Conservation (phyloP, 2,797 vertebrate species). For the Pangasius djambal region DNA sequence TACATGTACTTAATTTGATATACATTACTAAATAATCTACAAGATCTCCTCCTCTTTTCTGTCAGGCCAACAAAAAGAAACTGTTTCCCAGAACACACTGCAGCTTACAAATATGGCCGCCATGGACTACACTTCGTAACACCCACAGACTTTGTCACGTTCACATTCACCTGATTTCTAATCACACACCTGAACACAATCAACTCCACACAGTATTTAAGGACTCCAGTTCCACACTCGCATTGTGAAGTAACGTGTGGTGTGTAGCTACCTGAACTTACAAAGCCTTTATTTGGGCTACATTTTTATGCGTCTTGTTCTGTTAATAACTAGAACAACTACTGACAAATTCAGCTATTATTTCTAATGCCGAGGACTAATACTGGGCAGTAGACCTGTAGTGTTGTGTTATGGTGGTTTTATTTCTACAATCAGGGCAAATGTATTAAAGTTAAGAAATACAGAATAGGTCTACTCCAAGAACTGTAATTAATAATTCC, state of each 20-base stretch:
- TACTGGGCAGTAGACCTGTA: background rate
- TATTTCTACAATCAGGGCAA: background rate
- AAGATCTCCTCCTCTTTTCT: background rate
- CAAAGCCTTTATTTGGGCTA: too few relatives aligned
- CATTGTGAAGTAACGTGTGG: too few relatives aligned
- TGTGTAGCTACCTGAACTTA: too few relatives aligned
- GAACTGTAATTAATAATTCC: background rate
- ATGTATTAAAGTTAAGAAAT: background rate
- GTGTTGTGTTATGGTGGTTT: background rate
- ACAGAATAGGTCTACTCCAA: background rate
- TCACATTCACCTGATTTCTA: too few relatives aligned
- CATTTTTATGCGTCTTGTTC: background rate
- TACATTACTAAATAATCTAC: background rate
- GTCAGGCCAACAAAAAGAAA: too few relatives aligned
- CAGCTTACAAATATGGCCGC: too few relatives aligned
- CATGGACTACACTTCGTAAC: too few relatives aligned
- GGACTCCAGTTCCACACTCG: too few relatives aligned
- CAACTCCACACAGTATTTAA: too few relatives aligned
- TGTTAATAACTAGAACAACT: background rate
- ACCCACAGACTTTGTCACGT: too few relatives aligned
- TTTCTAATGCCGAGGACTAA: background rate
- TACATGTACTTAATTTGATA: background rate
- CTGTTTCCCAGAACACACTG: too few relatives aligned
- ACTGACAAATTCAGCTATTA: background rate
- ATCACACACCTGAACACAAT: too few relatives aligned